Base-by-base conservation (phyloP, 2,888 invertebrate genomes). In the Agonopterix alstromeriana region DNA sequence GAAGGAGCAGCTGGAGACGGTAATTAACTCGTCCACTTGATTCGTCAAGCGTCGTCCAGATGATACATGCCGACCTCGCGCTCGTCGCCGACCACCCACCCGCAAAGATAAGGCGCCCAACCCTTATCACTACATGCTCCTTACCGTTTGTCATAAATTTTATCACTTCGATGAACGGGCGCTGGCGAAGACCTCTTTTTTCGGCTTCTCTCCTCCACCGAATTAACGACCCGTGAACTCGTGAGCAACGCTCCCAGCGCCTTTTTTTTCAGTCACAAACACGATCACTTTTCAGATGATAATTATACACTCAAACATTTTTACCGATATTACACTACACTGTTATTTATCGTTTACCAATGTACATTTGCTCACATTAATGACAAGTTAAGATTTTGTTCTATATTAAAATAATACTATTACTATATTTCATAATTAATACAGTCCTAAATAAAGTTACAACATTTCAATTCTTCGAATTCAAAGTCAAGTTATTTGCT, bases 61-160 rank as follows among this genome's bases (percentile, higher is more conserved):
- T 62, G 65, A 65, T 64, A 67, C 62, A 67, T 57, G 60, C 53
- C 50, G 56, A 55, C 57, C 57, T 57, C 60, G 55, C 27, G 27
- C 27, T 27, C 56, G 43, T 9, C 27, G 53, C 66, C 36, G 11
- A 55, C 61, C 61, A 56, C 63, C 55, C 63, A 57, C 63, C 63
- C 66, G 64, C 65, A 52, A 60, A 69, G 78, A 84, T 84, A 83
- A 77, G 77, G 66, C 71, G 61, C 71, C 70, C 74, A 65, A 78
- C 79, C 78, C 83, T 83, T 82, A 85, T 86, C 84, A 82, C 72
- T 78, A 77, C 66, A 70, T 61, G 72, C 71, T 77, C 67, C 86
- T 88, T 87, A 88, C 88, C 88, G 87, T 85, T 80, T 74, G 76
- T 86, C 83, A 84, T 85, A 83, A 86, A 87, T 85, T 81, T 78